A percentile compares a stretch with the other conserved stretches of the same genome.
These are phyloP conservation scores for Mycteria americana DNA, from an alignment of 2,797 vertebrate genomes.

Conservation along the genomic window DNA sequence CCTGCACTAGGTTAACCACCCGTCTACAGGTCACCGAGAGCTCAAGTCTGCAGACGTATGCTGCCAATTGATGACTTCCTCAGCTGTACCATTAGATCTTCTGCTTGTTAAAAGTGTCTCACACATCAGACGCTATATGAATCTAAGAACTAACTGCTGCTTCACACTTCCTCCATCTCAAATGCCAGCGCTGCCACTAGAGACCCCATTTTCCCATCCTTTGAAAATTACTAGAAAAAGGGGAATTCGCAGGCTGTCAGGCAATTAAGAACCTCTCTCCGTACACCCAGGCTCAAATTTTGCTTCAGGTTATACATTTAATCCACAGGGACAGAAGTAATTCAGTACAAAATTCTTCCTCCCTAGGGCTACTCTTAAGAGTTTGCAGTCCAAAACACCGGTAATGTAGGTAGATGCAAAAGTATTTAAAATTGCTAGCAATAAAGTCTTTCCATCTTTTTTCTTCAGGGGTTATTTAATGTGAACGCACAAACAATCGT, in stretches of 20 bases:
- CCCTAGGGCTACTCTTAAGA: conserved; percentile 7
- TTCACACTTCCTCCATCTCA: background rate
- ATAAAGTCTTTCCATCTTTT: background rate
- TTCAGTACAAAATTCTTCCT: conserved; percentile 32
- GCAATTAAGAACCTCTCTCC: background rate
- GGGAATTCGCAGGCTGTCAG: background rate
- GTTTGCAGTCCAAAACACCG: background rate
- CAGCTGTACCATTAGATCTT: background rate
- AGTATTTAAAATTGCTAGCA: background rate
- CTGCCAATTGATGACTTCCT: background rate
- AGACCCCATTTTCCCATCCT: background rate
- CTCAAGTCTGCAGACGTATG: background rate
- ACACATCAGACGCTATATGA: background rate
- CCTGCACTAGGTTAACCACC: background rate
- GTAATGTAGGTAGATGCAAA: background rate
- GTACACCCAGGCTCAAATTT: background rate
- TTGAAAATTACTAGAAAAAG: conserved; percentile 19
- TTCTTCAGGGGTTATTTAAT: background rate
- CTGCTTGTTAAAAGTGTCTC: background rate
- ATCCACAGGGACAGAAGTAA: conserved; percentile 9
- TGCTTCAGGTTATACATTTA: conserved; percentile 6
- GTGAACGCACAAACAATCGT: background rate
- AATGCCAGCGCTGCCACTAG: conserved; percentile 2
- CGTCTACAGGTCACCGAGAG: rapidly evolving
- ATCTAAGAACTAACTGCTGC: background rate